These are phyloP conservation scores for Melanerpes aurifrons DNA, from an alignment of 2,113 vertebrate species.

Conservation along the genomic window DNA sequence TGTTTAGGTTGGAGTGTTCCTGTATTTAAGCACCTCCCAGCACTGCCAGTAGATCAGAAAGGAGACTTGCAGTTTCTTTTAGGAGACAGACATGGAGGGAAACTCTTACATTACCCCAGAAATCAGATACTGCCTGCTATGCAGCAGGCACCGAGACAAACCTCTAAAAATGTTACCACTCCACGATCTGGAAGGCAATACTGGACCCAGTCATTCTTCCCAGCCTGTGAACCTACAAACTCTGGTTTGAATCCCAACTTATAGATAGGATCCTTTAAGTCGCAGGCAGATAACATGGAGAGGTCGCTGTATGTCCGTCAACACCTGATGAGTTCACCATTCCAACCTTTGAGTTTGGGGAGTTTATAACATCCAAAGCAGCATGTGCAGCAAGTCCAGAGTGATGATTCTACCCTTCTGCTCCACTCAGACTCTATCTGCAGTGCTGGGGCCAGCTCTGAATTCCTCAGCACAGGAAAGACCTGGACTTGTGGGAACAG, in stretches of 20 bases:
- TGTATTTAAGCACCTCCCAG: neutral
- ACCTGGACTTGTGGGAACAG: no score
- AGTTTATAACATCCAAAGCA: neutral
- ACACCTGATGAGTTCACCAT: neutral
- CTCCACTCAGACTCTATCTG: no score
- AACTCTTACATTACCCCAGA: fast-evolving
- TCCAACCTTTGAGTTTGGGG: neutral
- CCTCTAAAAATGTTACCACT: neutral
- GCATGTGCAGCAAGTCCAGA: neutral
- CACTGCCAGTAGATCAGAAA: neutral
- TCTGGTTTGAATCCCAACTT: neutral
- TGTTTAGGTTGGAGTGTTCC: neutral
- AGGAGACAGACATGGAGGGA: neutral
- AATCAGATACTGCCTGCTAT: neutral
- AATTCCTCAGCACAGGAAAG: no score
- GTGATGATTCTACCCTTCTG: no score
- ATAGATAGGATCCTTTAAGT: neutral
- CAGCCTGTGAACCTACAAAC: neutral
- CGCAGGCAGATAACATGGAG: neutral
- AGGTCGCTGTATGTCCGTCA: neutral
- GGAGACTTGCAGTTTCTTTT: neutral
- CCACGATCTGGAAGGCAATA: neutral
- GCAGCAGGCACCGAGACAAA: neutral
- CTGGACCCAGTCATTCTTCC: neutral
- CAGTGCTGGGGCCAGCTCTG: no score